These are phyloP conservation scores for Bostrychus sinensis DNA, from an alignment of 2,113 vertebrate species.

Conservation along the genomic window DNA sequence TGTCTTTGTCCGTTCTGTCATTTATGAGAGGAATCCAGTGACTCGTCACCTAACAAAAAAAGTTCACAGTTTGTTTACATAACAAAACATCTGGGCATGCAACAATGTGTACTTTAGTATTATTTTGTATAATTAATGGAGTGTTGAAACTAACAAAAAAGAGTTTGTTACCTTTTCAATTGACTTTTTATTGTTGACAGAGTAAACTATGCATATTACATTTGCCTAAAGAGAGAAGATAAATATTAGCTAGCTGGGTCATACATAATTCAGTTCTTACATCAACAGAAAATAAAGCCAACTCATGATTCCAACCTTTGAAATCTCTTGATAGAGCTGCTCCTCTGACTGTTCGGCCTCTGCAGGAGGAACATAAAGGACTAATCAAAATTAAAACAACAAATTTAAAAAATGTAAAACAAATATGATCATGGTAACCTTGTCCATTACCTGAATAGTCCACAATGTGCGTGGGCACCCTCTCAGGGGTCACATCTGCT, in stretches of 20 bases:
- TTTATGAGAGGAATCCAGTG: conserved; percentile 99
- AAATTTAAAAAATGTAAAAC: background rate
- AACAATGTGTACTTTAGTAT: background rate
- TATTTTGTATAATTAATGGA: background rate
- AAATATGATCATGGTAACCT: background rate
- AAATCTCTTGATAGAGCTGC: conserved; percentile 96
- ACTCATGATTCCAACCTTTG: conserved; percentile 82
- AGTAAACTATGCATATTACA: conserved; percentile 98
- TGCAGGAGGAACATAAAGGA: conserved; percentile 61
- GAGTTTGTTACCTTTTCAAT: conserved; percentile 93
- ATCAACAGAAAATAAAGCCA: background rate
- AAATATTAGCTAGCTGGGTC: background rate
- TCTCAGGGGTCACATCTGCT: conserved; percentile 96
- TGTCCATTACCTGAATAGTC: conserved; percentile 93
- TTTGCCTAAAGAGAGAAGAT: conserved; percentile 88
- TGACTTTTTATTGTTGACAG: conserved; percentile 98
- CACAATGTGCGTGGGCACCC: conserved; percentile 98
- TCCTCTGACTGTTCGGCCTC: conserved; percentile 97
- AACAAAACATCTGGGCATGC: background rate
- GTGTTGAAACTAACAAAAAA: too few relatives aligned
- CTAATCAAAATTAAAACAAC: background rate
- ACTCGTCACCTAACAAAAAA: conserved; percentile 88
- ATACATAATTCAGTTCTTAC: background rate
- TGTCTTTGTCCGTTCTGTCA: conserved; percentile 97
- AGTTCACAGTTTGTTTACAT: background rate